These are phyloP conservation scores for Drosophila percnosoma DNA, from an alignment of 2,888 invertebrate species.

Conservation along the genomic window DNA sequence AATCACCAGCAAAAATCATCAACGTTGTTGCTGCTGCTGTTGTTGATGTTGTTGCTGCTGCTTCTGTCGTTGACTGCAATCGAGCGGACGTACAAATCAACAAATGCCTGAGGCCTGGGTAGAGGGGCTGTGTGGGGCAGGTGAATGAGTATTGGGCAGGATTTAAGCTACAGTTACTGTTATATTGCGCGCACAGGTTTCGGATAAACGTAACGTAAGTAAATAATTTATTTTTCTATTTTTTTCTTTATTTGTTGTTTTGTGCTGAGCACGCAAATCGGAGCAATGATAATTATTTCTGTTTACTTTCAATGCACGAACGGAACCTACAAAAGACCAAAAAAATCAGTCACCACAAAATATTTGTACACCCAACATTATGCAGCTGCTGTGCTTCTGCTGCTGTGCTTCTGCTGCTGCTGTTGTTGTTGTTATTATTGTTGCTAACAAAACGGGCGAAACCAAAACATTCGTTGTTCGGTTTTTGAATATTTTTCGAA, in stretches of 20 bases:
- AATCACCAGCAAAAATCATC: constrained; percentile 41
- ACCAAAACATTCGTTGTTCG: constrained; percentile 46
- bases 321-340: constrained; percentile 13
- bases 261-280: constrained; percentile 45
- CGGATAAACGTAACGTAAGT: constrained; percentile 66
- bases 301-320: constrained; percentile 49
- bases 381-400: neutral
- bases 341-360: constrained; percentile 10
- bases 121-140: neutral
- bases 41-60: neutral
- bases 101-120: constrained; percentile 51
- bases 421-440: constrained; percentile 16
- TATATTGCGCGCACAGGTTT: neutral
- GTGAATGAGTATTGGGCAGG: constrained; percentile 10
- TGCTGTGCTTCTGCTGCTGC: constrained; percentile 9
- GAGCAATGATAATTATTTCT: constrained; percentile 61
- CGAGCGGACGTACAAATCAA: constrained; percentile 53
- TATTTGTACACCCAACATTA: constrained; percentile 50
- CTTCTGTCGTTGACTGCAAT: constrained; percentile 50
- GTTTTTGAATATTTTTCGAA: constrained; percentile 67
- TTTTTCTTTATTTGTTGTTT: constrained; percentile 20
- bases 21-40: constrained; percentile 37
- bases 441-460: constrained; percentile 38
- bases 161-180: neutral
- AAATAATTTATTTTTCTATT: constrained; percentile 56